phyloP scores from a whole-genome alignment of 2,797 vertebrate species.

The Coregonus sp. region DNA sequence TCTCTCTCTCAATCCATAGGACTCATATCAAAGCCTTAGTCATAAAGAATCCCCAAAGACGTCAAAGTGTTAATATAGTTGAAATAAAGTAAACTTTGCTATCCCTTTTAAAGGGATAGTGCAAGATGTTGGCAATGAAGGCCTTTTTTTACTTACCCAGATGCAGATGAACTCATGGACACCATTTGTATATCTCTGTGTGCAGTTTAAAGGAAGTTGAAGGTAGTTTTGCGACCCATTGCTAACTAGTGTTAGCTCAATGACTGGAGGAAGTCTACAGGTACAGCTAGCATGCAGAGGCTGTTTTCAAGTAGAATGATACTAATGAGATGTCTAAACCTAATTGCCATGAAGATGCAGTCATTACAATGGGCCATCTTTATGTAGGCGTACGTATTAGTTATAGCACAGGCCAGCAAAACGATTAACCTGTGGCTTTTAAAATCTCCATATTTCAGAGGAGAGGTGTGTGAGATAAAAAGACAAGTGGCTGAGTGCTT shows the following conservation, averaged over 20 bases:
- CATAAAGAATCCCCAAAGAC: no score
- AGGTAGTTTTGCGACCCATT: no score
- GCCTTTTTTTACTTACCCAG: no score
- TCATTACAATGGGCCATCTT: background rate
- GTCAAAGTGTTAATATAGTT: background rate
- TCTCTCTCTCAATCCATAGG: no score
- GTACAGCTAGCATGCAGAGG: no score
- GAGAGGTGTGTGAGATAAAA: background rate
- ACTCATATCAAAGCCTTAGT: no score
- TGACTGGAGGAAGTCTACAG: no score
- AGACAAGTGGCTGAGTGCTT: constrained; percentile 1
- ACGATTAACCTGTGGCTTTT: constrained; percentile 4
- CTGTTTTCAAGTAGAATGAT: background rate
- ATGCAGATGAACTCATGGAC: no score
- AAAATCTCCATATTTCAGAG: background rate
- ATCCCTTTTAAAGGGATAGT: background rate
- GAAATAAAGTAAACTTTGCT: background rate
- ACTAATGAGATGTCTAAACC: constrained; percentile 3
- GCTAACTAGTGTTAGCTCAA: no score
- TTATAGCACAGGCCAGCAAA: background rate
- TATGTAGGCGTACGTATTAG: background rate
- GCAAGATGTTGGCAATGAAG: no score
- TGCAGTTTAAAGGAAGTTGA: no score
- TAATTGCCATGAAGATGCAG: constrained; percentile 4
- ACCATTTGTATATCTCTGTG: no score